Base-by-base conservation (phyloP, 2,113 vertebrate species). In the Lepidothrix coronata region DNA sequence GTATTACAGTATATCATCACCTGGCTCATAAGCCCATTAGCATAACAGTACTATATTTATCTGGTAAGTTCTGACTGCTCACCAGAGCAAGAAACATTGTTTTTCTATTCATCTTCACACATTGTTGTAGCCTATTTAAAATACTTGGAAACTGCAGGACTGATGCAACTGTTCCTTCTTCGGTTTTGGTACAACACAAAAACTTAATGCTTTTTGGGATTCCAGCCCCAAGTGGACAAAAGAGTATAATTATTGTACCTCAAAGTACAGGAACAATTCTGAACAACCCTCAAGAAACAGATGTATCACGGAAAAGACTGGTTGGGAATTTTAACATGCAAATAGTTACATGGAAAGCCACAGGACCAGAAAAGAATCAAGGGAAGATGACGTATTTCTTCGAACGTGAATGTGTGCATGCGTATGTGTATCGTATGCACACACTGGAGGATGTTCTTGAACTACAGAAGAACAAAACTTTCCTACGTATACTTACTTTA, bases 401-500 rank as follows among this genome's bases (percentile, higher is more conserved):
- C 51, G 33, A 59, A 49, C 2, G 7, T 15, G 11, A 37, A 49
- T 23, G 16, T 21, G 17, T 35, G 2, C 30, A n/a, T 9, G 9
- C 0, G 0, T 31, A 17, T 48, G 27, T 7, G 1, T 14, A 55
- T 35, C 24, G 37, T 4, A 59, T 4, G 18, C 55, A 70, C 7
- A 35, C 12, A 55, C 0, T 20, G 19, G 72, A 83, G 25, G 22
- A 67, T 41, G 5, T 20, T 55, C 43, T 55, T 68, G 41, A 63
- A 68, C 22, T 65, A 63, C 12, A 31, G 43, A 58, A 58, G n/a
- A 71, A 58, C 0, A 89, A 17, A 72, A 87, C 54, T 90, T 48
- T 49, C 39, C 30, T 71, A 37, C 74, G 43, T 2, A 6, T 51
- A 96, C 95, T 95, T 98, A 99, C 99, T 98, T 99, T 99, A 35